phyloP scores from a whole-genome alignment of 2,888 invertebrate genomes.

The Athetis lepigone region DNA sequence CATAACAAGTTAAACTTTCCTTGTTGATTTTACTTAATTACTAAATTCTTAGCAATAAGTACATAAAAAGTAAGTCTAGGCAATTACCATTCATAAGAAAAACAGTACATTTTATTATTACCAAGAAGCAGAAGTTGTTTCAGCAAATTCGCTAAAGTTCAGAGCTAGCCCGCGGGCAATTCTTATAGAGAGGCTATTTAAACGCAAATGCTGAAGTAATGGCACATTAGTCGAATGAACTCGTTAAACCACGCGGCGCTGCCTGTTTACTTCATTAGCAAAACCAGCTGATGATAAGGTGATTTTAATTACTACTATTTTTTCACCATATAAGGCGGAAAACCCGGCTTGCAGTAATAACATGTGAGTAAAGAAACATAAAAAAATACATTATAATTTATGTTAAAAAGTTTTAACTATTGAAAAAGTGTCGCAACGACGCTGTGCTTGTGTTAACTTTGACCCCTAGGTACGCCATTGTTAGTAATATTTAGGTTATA shows the following conservation, averaged over 20 bases:
- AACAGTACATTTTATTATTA: not conserved
- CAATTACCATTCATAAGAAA: not conserved
- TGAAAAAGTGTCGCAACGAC: too few species aligned
- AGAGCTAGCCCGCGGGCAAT: not conserved
- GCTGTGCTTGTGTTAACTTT: too few species aligned
- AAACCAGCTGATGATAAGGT: constrained; percentile 32
- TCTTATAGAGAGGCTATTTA: constrained; percentile 3
- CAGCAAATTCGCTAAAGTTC: not conserved
- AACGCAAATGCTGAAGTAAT: constrained; percentile 47
- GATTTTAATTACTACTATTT: not conserved
- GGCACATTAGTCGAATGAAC: constrained; percentile 55
- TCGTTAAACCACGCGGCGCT: constrained; percentile 17
- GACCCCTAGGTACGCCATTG: too few species aligned
- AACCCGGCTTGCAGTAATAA: too few species aligned
- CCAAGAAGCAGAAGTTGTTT: not conserved
- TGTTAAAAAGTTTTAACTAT: too few species aligned
- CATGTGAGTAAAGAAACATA: too few species aligned
- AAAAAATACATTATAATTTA: too few species aligned
- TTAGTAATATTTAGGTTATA: too few species aligned
- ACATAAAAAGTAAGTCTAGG: not conserved
- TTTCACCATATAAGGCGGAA: too few species aligned
- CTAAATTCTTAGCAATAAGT: too few species aligned
- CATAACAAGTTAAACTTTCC: too few species aligned
- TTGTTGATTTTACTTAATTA: too few species aligned
- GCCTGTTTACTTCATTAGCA: constrained; percentile 45